These are phyloP conservation scores for Linepithema humile DNA, from an alignment of 1,140 invertebrate species.

Conservation along the genomic window DNA sequence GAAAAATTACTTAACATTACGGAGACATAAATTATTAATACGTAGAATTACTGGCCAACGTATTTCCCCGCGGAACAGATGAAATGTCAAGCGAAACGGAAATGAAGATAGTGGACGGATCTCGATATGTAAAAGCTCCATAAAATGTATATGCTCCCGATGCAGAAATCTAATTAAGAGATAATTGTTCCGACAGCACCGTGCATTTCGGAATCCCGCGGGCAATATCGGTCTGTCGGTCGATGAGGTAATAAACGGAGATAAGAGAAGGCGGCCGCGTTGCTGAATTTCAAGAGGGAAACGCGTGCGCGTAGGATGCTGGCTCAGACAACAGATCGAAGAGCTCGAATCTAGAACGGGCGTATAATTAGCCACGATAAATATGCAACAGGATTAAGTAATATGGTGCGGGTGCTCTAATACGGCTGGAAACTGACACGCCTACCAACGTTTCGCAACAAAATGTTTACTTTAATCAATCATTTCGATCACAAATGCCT, in stretches of 20 bases:
- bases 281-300: slow-evolving; percentile 12
- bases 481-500: not conserved
- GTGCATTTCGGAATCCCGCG: slow-evolving; percentile 22
- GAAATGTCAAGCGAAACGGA: not conserved
- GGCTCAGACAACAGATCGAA: slow-evolving; percentile 17
- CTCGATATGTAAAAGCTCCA: not conserved
- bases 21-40: not conserved
- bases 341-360: not conserved
- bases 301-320: not conserved
- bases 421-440: not conserved
- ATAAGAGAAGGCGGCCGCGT: slow-evolving; percentile 32
- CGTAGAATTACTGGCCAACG: not conserved
- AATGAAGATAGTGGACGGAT: not conserved
- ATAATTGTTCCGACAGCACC: slow-evolving; percentile 28
- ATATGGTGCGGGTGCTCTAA: not conserved
- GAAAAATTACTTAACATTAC: not conserved
- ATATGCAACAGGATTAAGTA: slow-evolving; percentile 27
- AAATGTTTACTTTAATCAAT: not conserved
- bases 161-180: slow-evolving; percentile 47
- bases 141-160: not conserved
- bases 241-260: slow-evolving; percentile 39
- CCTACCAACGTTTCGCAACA: not conserved
- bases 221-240: slow-evolving; percentile 29
- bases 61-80: not conserved
- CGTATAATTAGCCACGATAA: slow-evolving; percentile 39